A percentile compares a stretch with the other conserved stretches of the same genome.
These are phyloP conservation scores for Merluccius polli DNA, from an alignment of 2,797 vertebrate genomes.

Conservation along the genomic window DNA sequence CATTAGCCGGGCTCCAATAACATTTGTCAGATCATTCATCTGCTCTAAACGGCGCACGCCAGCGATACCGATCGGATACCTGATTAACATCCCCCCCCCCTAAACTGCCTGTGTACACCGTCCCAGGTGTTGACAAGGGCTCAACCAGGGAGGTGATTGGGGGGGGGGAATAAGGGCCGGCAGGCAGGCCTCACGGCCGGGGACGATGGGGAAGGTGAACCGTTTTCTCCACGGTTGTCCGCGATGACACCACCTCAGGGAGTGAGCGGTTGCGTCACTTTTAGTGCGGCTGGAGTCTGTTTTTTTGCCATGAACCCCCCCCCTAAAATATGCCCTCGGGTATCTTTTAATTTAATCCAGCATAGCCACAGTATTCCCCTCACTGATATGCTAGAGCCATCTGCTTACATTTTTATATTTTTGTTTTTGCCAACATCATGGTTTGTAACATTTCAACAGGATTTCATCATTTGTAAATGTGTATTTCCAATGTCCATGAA, in stretches of 20 bases:
- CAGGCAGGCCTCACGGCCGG: background rate
- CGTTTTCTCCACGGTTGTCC: slow-evolving; percentile 51
- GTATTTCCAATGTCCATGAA: background rate
- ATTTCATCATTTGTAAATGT: background rate
- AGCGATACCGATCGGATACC: background rate
- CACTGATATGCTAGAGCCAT: no score
- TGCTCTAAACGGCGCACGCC: slow-evolving; percentile 15
- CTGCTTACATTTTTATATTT: background rate
- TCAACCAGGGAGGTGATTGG: background rate
- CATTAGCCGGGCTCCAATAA: slow-evolving; percentile 18
- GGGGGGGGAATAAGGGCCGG: no score
- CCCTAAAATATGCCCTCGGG: background rate
- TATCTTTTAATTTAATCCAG: no score
- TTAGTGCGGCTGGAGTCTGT: background rate
- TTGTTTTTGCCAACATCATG: background rate
- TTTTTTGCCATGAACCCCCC: background rate
- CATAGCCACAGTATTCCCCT: no score
- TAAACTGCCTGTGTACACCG: slow-evolving; percentile 43
- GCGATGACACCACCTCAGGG: slow-evolving; percentile 11
- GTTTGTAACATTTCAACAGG: background rate
- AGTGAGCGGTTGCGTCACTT: slow-evolving; percentile 44
- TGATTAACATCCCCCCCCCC: slow-evolving; percentile 5
- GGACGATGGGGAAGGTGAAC: slow-evolving; percentile 21
- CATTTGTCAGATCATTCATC: slow-evolving; percentile 33
- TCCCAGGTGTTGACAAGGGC: slow-evolving; percentile 10